Conservation (phyloP, 2,113 vertebrate genomes). For the Oceanites oceanicus region DNA sequence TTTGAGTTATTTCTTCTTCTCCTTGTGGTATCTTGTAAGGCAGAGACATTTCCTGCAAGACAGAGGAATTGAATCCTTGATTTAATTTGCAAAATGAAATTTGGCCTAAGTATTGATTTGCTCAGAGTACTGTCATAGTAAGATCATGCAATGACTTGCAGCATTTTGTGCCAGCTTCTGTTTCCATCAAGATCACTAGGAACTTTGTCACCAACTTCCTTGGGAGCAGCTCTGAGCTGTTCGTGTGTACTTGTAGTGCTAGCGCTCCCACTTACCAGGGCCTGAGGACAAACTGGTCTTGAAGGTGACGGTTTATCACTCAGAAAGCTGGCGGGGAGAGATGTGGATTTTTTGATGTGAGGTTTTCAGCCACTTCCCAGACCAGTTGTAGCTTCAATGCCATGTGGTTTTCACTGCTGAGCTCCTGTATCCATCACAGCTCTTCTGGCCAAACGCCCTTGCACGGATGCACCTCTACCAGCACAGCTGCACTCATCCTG, state of each 20-base stretch:
- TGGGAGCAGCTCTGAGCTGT: background rate
- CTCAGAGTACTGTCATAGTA: background rate
- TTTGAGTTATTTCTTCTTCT: background rate
- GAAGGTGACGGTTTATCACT: background rate
- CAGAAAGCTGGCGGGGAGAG: background rate
- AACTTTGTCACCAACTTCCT: background rate
- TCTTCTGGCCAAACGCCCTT: background rate
- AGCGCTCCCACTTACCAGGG: background rate
- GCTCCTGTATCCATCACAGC: background rate
- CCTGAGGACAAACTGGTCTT: background rate
- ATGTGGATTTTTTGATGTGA: background rate
- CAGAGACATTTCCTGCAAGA: constrained; percentile 5
- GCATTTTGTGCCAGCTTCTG: constrained; percentile 31
- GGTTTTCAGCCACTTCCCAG: background rate
- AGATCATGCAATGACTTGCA: background rate
- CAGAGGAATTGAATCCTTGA: background rate
- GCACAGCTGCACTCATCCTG: background rate
- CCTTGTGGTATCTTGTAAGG: background rate
- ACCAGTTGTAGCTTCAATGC: background rate
- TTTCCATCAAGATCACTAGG: background rate
- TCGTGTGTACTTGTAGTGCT: background rate
- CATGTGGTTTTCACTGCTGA: background rate
- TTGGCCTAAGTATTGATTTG: constrained; percentile 27
- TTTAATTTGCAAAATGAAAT: constrained; percentile 43
- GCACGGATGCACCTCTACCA: background rate